Conservation (phyloP, 2,797 vertebrate species). For the Tokudaia tokunoshimensis region DNA sequence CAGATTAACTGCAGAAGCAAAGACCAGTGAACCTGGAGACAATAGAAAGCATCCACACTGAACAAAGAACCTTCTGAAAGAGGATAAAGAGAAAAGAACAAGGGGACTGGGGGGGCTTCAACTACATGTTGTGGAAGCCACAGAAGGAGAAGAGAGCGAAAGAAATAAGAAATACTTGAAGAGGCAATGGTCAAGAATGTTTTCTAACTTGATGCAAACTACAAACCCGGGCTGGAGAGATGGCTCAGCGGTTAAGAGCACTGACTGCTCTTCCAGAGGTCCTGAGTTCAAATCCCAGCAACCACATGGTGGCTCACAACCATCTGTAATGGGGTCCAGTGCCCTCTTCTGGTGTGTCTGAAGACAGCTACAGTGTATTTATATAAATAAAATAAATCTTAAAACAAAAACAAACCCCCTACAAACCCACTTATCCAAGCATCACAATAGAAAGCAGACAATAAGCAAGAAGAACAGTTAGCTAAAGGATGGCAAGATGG, state of each 20-base stretch:
- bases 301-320: not conserved
- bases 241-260: not conserved
- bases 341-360: not conserved
- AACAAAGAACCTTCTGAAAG: not conserved
- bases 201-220: constrained; percentile 42
- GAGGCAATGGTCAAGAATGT: not conserved
- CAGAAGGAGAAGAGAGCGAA: not conserved
- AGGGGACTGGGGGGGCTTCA: not conserved
- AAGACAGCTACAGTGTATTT: not conserved
- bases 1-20: not conserved
- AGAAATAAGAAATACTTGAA: constrained; percentile 8
- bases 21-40: not conserved
- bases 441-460: constrained; percentile 5
- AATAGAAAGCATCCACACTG: not conserved
- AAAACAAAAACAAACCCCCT: not conserved
- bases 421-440: constrained; percentile 35
- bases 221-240: not conserved
- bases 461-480: not conserved
- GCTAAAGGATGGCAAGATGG: not conserved
- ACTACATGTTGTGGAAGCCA: not conserved
- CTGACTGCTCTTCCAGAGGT: not conserved
- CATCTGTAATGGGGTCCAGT: not conserved
- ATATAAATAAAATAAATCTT: not conserved
- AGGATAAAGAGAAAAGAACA: not conserved
- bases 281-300: not conserved